phyloP scores from a whole-genome alignment of 2,113 vertebrate species.

The Aegypius monachus region DNA sequence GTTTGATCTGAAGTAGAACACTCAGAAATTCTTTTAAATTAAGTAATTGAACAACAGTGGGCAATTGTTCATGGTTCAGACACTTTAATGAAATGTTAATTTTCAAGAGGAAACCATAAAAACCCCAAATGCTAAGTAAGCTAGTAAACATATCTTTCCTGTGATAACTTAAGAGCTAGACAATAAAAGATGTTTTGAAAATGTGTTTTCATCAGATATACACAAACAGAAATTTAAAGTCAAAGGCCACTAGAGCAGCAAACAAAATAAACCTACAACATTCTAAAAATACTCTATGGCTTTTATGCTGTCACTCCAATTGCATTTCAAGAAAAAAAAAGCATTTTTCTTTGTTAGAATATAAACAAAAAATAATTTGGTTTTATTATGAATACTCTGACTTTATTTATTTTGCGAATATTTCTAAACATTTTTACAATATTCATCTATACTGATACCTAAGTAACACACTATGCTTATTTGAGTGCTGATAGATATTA shows the following conservation, averaged over 20 bases:
- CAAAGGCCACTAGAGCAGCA: not conserved
- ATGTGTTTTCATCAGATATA: not conserved
- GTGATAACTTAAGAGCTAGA: not conserved
- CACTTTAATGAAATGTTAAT: not conserved
- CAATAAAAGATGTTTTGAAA: not conserved
- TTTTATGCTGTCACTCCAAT: not conserved
- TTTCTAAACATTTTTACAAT: not conserved
- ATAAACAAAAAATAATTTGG: fast-evolving
- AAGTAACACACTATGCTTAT: not conserved
- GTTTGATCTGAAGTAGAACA: not conserved
- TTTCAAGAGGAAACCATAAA: conserved; percentile 1
- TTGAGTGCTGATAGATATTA: not conserved
- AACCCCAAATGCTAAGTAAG: not conserved
- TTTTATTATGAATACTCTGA: not conserved
- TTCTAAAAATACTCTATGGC: not conserved
- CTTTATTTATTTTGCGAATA: not conserved
- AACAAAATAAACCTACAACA: not conserved
- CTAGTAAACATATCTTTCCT: not conserved
- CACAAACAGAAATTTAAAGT: not conserved
- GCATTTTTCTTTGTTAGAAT: not conserved
- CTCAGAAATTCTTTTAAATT: not conserved
- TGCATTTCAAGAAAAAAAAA: not conserved
- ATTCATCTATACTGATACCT: not conserved
- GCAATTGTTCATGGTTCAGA: not conserved
- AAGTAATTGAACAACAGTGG: not conserved